Base-by-base conservation (phyloP, 2,888 invertebrate species). In the Myathropa florea region DNA sequence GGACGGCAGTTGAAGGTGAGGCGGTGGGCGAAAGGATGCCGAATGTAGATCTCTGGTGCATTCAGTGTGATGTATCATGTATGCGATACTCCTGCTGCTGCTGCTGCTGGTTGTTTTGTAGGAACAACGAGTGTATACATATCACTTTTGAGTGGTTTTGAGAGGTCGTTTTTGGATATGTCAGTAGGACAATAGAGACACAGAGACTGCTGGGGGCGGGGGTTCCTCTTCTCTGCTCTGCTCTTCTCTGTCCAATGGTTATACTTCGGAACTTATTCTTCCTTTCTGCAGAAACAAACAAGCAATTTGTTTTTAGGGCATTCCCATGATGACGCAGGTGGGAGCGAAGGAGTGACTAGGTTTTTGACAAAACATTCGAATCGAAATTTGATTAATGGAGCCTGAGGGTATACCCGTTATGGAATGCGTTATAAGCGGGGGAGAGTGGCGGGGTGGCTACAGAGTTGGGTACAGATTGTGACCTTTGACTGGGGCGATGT, bases 141-240 rank as follows among this genome's bases (percentile, higher is more conserved):
- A 85, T 81, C 77, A 82, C 68, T 77, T 85, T 73, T 55, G 85
- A 85, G 84, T 81, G 81, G 57, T 85, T 77, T 81, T 60, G 76
- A 85, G 72, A 82, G 85, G 82, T 78, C 72, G 82, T 77, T 82
- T 82, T 85, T 70, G 77, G 72, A 82, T 60, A 82, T 85, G 82
- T 82, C 82, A 80, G 72, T 80, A 61, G 79, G 82, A 85, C 85
- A 85, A 82, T 82, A 61, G 81, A n/a, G n/a, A n/a, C n/a, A 77
- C 6, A 39, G 53, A 23, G 60, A 46, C 36, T 39, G 39, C 55
- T 28, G 59, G 59, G 65, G 18, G 12, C 12, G n/a, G 30, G 7
- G 23, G 21, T n/a, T 23, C 2, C n/a, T n/a, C n/a, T n/a, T n/a
- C n/a, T n/a, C 21, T 12, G 57, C 10, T 23, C 0, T 26, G 57